Conservation (phyloP, 2,113 vertebrate species). For the Macroglossus sobrinus region DNA sequence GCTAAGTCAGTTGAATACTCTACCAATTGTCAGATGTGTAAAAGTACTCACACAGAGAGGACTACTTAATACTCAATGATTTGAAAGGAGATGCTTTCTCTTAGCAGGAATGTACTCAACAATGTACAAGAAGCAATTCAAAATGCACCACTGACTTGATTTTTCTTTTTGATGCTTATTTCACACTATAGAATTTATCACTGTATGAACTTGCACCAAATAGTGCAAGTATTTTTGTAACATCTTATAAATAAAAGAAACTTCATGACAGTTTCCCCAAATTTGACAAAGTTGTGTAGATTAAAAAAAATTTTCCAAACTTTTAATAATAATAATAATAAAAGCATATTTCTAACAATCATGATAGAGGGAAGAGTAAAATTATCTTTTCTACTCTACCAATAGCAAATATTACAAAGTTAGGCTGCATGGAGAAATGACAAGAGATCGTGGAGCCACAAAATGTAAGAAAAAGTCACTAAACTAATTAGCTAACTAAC, state of each 20-base stretch:
- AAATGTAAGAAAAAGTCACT: background rate
- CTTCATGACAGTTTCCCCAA: background rate
- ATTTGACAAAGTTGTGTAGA: background rate
- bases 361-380: background rate
- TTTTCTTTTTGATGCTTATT: background rate
- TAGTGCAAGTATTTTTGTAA: background rate
- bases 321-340: background rate
- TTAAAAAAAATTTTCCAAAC: background rate
- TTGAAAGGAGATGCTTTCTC: background rate
- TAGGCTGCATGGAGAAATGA: background rate
- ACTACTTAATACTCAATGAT: background rate
- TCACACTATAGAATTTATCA: background rate
- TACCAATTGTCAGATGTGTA: background rate
- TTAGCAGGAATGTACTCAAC: background rate
- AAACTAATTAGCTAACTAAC: background rate
- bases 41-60: background rate
- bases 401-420: background rate
- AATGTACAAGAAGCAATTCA: background rate
- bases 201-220: background rate
- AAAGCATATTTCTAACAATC: background rate
- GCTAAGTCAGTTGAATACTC: background rate
- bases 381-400: background rate
- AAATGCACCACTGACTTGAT: background rate
- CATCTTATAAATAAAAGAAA: background rate
- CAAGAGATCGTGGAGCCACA: background rate